Evolutionary conservation across 2,888 invertebrate species (phyloP).

Genomic region (Cryptus viduatorius): DNA sequence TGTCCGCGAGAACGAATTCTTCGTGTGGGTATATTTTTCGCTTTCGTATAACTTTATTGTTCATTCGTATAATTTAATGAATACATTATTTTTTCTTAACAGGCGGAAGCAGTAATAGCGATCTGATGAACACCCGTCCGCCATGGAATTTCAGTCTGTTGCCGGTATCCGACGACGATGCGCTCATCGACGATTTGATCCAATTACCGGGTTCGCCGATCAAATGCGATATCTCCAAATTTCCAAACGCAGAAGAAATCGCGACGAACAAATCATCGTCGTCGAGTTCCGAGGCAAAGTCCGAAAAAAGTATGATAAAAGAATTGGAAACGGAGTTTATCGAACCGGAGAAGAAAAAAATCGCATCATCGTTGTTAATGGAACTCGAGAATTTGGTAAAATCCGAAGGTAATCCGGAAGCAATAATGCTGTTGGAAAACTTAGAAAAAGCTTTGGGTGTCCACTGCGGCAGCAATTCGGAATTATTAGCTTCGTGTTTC

Average conservation of each 20-base stretch:
- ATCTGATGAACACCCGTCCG: slow-evolving; percentile 75
- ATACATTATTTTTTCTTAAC: not conserved
- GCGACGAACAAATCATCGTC: slow-evolving; percentile 32
- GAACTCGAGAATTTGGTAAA: slow-evolving; percentile 80
- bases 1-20: slow-evolving; percentile 73
- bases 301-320: slow-evolving; percentile 58
- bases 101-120: slow-evolving; percentile 71
- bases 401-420: slow-evolving; percentile 78
- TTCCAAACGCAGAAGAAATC: slow-evolving; percentile 5
- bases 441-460: slow-evolving; percentile 79
- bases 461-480: slow-evolving; percentile 77
- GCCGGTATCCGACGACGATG: slow-evolving; percentile 79
- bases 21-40: slow-evolving; percentile 73
- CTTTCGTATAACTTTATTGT: not conserved
- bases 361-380: slow-evolving; percentile 75
- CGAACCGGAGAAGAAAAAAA: slow-evolving; percentile 74
- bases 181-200: slow-evolving; percentile 77
- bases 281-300: slow-evolving; percentile 45
- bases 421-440: slow-evolving; percentile 77
- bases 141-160: slow-evolving; percentile 76
- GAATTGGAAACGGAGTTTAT: slow-evolving; percentile 77
- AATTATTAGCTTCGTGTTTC: slow-evolving; percentile 75
- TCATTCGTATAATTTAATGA: slow-evolving; percentile 16
- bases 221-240: slow-evolving; percentile 19
- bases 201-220: slow-evolving; percentile 77